Evolutionary conservation across 2,888 invertebrate species (phyloP), one percentile per base, ranked within the genome.

Genomic region (Acanthoscelides obtectus): DNA sequence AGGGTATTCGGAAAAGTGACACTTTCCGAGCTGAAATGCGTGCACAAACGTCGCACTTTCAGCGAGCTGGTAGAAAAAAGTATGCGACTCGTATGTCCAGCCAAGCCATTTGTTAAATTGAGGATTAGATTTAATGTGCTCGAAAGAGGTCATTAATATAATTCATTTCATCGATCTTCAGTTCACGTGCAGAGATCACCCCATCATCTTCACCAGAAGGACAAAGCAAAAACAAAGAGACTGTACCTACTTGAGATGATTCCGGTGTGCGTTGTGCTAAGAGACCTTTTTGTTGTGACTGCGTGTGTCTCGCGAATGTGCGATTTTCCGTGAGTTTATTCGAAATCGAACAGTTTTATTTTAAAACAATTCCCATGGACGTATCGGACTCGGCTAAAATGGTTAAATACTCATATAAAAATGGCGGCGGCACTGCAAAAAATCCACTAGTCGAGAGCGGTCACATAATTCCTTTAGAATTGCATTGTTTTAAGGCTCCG

Each of bases 401-500:
- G 72, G 72, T 64, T 72, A 72, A 72, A 72, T 66, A 72, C 69
- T 72, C 70, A 69, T 63, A 72, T 72, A 72, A 72, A 72, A 72
- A 72, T 70, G 72, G 70, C 66, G 68, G 66, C 68, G 22, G 63
- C 63, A 65, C 64, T 69, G 71, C 66, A 73, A 73, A 73, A 73
- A 71, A 73, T 69, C 73, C 63, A 73, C 69, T 66, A 71, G 73
- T 73, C 27, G 71, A 22, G 69, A 73, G 73, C 73, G 68, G 69
- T 73, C 76, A 76, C 75, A 77, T 77, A 77, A 77, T 76, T 77
- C 74, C 77, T 77, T 72, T 71, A 76, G 77, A 77, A 77, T 75
- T 77, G 76, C 77, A 77, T 77, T 77, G 77, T 77, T 76, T 76
- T 75, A 76, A 77, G 75, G 75, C 77, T 74, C 74, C 74, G 76